Conservation (phyloP, 2,888 invertebrate genomes). For the Luperina nickerlii region DNA sequence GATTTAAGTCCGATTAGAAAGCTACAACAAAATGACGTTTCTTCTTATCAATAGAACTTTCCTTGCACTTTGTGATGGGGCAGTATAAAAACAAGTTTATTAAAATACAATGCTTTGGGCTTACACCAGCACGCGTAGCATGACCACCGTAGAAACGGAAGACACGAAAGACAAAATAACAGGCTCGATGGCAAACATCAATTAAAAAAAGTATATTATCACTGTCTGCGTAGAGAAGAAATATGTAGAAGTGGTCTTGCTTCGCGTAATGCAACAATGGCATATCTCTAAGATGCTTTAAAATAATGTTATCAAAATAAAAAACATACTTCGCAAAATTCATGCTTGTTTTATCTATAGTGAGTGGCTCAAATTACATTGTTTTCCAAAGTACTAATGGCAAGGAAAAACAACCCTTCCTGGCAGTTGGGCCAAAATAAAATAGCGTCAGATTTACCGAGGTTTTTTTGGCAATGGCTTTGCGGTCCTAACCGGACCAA, state of each 20-base stretch:
- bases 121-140: background rate
- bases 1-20: slow-evolving; percentile 21
- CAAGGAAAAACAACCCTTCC: background rate
- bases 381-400: background rate
- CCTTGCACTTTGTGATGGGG: background rate
- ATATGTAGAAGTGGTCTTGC: background rate
- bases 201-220: background rate
- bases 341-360: background rate
- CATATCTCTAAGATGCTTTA: background rate
- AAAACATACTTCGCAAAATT: background rate
- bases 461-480: background rate
- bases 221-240: background rate
- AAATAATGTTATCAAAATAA: slow-evolving; percentile 1
- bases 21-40: background rate
- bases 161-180: background rate
- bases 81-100: background rate
- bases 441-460: background rate
- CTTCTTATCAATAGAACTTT: background rate
- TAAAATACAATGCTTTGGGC: background rate
- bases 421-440: background rate
- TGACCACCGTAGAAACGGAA: background rate
- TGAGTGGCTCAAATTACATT: background rate
- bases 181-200: background rate
- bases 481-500: background rate
- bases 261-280: background rate